Conservation (phyloP, 2,888 invertebrate species). For the Drosophila antonietae region DNA sequence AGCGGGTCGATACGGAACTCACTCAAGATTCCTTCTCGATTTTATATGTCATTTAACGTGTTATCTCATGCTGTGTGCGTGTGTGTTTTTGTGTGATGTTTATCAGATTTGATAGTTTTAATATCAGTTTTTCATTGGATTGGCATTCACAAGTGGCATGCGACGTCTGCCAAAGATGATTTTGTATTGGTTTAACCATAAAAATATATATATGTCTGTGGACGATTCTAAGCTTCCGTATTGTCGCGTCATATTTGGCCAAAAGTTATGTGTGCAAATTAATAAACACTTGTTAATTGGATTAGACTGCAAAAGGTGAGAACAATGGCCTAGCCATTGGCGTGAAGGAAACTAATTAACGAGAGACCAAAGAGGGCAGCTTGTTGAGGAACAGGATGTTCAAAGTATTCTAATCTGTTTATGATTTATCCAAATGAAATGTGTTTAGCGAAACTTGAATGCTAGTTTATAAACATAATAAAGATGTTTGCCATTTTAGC, state of each 20-base stretch:
- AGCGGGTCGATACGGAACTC: slow-evolving; percentile 39
- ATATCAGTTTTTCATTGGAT: slow-evolving; percentile 4
- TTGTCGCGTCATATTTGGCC: neutral
- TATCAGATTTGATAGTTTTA: slow-evolving; percentile 36
- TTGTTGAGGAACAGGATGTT: neutral
- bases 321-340: slow-evolving; percentile 1
- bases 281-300: slow-evolving; percentile 34
- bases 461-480: neutral
- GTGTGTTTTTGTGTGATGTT: neutral
- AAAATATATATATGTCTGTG: slow-evolving; percentile 1
- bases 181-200: slow-evolving; percentile 28
- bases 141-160: slow-evolving; percentile 23
- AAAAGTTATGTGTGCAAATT: slow-evolving; percentile 5
- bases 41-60: slow-evolving; percentile 15
- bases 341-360: neutral
- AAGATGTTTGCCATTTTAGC: too few species aligned
- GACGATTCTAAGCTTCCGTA: slow-evolving; percentile 37
- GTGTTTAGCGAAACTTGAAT: neutral
- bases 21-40: neutral
- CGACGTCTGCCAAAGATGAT: slow-evolving; percentile 15
- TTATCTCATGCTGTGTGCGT: slow-evolving; percentile 6
- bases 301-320: slow-evolving; percentile 3
- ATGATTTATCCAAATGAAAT: neutral
- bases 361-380: neutral
- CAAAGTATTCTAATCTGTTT: neutral